Evolutionary conservation across 2,888 invertebrate genomes (phyloP).

Genomic region (Chloroclysta siterata): DNA sequence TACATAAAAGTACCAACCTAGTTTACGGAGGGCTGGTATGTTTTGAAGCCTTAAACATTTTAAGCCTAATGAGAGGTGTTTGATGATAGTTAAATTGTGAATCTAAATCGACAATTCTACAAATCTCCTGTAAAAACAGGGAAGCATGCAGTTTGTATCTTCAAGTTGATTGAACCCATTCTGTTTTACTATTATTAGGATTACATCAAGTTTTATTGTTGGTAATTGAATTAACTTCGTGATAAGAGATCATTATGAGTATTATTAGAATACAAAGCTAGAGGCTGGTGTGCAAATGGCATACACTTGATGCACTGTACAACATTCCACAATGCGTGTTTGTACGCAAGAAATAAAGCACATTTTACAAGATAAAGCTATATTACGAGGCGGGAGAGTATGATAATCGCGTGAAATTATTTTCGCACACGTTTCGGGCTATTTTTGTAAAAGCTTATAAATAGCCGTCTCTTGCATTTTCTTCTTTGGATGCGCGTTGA

Average conservation of each 20-base stretch:
- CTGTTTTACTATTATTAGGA: neutral
- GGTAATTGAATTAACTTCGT: constrained; percentile 22
- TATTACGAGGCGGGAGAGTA: constrained; percentile 22
- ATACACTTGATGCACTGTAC: constrained; percentile 5
- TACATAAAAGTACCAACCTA: neutral
- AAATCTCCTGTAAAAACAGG: neutral
- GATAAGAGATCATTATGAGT: constrained; percentile 18
- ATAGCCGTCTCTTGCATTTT: constrained; percentile 26
- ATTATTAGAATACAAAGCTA: neutral
- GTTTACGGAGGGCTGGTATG: no score
- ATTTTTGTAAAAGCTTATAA: constrained; percentile 24
- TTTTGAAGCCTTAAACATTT: no score
- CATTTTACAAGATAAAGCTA: constrained; percentile 20
- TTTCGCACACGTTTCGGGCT: constrained; percentile 20
- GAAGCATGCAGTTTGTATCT: neutral
- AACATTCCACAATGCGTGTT: constrained; percentile 17
- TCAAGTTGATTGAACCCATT: neutral
- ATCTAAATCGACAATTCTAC: neutral
- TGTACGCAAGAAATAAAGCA: constrained; percentile 19
- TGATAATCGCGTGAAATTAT: constrained; percentile 29
- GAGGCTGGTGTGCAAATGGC: constrained; percentile 4
- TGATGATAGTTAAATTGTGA: no score
- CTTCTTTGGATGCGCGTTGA: constrained; percentile 15
- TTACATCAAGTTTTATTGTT: constrained; percentile 15
- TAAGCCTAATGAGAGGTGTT: no score